These are phyloP conservation scores for Ardeotis arabs DNA, from an alignment of 2,113 vertebrate species.

Conservation along the genomic window DNA sequence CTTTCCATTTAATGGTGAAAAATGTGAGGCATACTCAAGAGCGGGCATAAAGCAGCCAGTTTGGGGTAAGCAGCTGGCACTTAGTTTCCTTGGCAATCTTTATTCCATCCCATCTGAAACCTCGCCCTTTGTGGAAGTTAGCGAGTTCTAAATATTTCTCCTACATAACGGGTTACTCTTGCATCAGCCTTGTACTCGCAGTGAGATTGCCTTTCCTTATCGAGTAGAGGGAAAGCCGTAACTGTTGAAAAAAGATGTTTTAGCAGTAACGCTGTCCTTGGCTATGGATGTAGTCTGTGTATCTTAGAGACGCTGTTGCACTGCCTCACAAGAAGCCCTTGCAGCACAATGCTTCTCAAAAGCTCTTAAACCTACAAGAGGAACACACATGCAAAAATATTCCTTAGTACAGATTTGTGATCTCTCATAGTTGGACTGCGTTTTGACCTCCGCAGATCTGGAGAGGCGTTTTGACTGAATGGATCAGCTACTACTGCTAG, in stretches of 20 bases:
- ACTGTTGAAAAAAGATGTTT: neutral
- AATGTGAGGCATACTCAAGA: constrained; percentile 5
- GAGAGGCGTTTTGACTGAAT: neutral
- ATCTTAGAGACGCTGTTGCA: too few relatives aligned
- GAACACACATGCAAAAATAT: neutral
- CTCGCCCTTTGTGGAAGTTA: neutral
- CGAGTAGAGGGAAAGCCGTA: neutral
- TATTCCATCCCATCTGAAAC: neutral
- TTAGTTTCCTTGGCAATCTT: neutral
- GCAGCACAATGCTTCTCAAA: neutral
- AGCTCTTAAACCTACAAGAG: neutral
- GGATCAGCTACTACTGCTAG: neutral
- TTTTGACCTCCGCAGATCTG: neutral
- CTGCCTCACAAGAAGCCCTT: neutral
- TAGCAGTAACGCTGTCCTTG: neutral
- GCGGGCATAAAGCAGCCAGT: neutral
- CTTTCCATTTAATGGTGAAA: constrained; percentile 60
- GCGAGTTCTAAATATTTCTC: neutral
- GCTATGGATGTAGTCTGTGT: neutral
- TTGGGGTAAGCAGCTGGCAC: neutral
- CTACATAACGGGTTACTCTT: neutral
- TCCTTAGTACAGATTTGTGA: neutral
- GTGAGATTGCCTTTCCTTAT: neutral
- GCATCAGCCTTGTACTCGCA: neutral
- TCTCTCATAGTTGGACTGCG: neutral